Base-by-base conservation (phyloP, 64 coral and sea anemone species). In the Trachythela sp. region DNA sequence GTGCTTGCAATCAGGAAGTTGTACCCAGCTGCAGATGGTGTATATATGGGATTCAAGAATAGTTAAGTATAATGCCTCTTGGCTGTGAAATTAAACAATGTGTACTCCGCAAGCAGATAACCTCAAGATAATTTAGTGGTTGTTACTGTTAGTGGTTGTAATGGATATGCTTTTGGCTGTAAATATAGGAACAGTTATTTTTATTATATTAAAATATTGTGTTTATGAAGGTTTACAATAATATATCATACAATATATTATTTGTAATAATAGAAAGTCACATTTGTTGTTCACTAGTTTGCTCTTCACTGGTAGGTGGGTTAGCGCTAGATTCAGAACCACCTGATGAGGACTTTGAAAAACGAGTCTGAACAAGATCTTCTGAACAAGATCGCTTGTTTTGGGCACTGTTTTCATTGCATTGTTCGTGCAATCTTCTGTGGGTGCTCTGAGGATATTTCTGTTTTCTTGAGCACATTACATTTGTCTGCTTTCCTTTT, bases 361-460 rank as follows among this genome's bases (percentile, higher is more conserved):
- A 15, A 52, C 49, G 48, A 89, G 80, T 39, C 88, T 48, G 11
- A 70, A 89, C 24, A 89, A 42, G 31, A 32, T 24, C 30, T 70
- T 37, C 34, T 49, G 52, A 9, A 54, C 48, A 60, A 84, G 88
- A 36, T 90, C 76, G 36, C 48, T 22, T 59, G 88, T 90, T 49
- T 40, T 30, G 39, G 88, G 48, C 36, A 84, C 75, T 56, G 50
- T 9, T 48, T 90, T 90, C 39, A 90, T 37, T 39, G 89, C 77
- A 36, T 84, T 90, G 3, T 72, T 48, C 54, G 39, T 6, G 71
- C 70, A 7, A 37, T 39, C 14, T 84, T 90, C 76, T 84, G 84
- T 34, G 89, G 89, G 43, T 84, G 89, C 2, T 90, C 51, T 1
- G 50, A 34, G 10, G 17, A 39, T 14, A 85, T 31, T 15, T 29